Percentiles rank a stretch among this genome's conserved stretches.
Conservation (phyloP, 2,888 invertebrate species). For the Colostygia pectinataria region DNA sequence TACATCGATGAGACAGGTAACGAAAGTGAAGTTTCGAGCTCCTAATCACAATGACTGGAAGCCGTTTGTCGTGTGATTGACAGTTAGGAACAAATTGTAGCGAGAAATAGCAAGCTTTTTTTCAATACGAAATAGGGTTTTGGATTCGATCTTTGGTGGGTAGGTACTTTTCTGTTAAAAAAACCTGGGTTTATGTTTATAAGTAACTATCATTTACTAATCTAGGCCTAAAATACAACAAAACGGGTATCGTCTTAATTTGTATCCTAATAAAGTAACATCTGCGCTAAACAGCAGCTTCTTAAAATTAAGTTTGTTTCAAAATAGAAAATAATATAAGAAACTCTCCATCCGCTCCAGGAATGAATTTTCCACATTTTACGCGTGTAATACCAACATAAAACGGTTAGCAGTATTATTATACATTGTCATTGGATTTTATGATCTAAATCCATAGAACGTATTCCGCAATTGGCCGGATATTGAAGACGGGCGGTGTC, state of each 20-base stretch:
- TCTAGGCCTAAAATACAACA: too few relatives aligned
- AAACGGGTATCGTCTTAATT: too few relatives aligned
- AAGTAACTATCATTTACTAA: too few relatives aligned
- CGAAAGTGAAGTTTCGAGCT: constrained; percentile 25
- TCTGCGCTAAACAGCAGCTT: too few relatives aligned
- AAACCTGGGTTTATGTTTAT: too few relatives aligned
- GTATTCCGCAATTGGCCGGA: constrained; percentile 61
- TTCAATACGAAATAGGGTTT: too few relatives aligned
- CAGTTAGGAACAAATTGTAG: constrained; percentile 27
- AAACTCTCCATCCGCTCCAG: background rate
- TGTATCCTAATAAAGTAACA: too few relatives aligned
- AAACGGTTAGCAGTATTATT: constrained; percentile 32
- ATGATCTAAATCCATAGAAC: constrained; percentile 56
- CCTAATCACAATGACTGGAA: constrained; percentile 27
- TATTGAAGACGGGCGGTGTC: constrained; percentile 53
- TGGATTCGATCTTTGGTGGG: too few relatives aligned
- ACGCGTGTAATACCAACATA: constrained; percentile 26
- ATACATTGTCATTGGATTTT: constrained; percentile 59
- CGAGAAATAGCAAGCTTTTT: too few relatives aligned
- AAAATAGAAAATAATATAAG: too few relatives aligned
- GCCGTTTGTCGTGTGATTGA: constrained; percentile 33
- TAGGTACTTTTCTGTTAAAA: too few relatives aligned
- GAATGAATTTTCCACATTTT: constrained; percentile 18
- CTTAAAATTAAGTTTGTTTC: too few relatives aligned
- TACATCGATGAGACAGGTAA: constrained; percentile 28